These are phyloP conservation scores for Apocrypta bakeri DNA, from an alignment of 1,140 invertebrate species.

Conservation along the genomic window DNA sequence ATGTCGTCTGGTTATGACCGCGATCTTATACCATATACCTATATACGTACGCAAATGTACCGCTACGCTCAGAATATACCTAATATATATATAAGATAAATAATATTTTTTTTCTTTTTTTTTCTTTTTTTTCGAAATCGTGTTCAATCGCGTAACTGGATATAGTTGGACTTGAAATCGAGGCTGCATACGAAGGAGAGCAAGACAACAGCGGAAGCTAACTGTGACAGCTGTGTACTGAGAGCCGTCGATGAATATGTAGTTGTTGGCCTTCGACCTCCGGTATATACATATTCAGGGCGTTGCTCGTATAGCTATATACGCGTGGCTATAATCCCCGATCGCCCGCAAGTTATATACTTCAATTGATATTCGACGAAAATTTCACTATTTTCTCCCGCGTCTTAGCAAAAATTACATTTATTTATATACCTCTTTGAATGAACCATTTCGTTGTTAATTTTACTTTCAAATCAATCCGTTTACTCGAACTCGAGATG, in stretches of 20 bases:
- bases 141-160: no score
- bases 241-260: not conserved
- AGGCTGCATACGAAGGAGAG: not conserved
- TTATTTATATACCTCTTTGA: no score
- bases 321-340: not conserved
- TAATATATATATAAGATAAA: no score
- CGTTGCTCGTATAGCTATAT: not conserved
- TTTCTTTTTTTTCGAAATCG: no score
- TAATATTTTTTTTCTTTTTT: no score
- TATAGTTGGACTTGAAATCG: not conserved
- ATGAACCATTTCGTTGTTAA: no score
- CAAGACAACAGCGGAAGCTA: not conserved
- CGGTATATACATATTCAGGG: not conserved
- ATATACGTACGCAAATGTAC: not conserved
- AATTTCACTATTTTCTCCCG: no score
- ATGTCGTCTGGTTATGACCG: not conserved
- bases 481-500: no score
- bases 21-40: not conserved
- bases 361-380: no score
- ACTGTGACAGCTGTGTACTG: not conserved
- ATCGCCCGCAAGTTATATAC: not conserved
- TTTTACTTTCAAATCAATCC: no score
- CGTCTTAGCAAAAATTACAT: no score
- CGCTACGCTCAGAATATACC: no score
- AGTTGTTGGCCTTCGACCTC: not conserved